Evolutionary conservation across 2,888 invertebrate genomes (phyloP).

Genomic region (Selenia dentaria): DNA sequence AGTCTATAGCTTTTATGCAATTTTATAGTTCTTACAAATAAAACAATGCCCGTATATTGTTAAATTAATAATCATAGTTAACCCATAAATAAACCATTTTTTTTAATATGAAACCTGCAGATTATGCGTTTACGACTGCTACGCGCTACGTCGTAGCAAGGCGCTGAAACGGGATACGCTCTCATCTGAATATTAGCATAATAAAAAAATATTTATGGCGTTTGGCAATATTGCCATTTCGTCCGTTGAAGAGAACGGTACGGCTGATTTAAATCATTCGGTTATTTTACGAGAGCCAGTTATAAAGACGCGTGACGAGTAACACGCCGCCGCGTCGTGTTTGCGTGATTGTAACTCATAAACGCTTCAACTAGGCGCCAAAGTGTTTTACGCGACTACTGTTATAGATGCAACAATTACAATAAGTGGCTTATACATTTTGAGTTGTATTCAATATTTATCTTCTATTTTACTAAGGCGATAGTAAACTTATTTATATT

Average conservation of each 20-base stretch:
- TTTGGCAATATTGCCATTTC: constrained; percentile 20
- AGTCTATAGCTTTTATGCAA: too few relatives aligned
- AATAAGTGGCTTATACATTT: constrained; percentile 12
- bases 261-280: constrained; percentile 13
- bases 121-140: too few relatives aligned
- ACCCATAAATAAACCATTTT: too few relatives aligned
- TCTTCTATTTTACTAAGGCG: too few relatives aligned
- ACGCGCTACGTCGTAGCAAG: not conserved
- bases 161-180: too few relatives aligned
- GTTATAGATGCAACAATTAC: constrained; percentile 37
- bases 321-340: constrained; percentile 35
- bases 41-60: too few relatives aligned
- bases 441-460: too few relatives aligned
- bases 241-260: constrained; percentile 29
- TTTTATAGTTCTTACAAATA: too few relatives aligned
- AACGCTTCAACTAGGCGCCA: constrained; percentile 43
- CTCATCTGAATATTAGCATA: not conserved
- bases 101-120: too few relatives aligned
- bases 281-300: constrained; percentile 25
- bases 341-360: constrained; percentile 40
- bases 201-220: not conserved
- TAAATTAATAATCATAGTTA: too few relatives aligned
- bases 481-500: too few relatives aligned
- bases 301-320: constrained; percentile 24
- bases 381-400: constrained; percentile 45